Percentiles rank a stretch among this genome's conserved stretches.
These are phyloP conservation scores for Sterna hirundo DNA, from an alignment of 2,113 vertebrate genomes.

Conservation along the genomic window DNA sequence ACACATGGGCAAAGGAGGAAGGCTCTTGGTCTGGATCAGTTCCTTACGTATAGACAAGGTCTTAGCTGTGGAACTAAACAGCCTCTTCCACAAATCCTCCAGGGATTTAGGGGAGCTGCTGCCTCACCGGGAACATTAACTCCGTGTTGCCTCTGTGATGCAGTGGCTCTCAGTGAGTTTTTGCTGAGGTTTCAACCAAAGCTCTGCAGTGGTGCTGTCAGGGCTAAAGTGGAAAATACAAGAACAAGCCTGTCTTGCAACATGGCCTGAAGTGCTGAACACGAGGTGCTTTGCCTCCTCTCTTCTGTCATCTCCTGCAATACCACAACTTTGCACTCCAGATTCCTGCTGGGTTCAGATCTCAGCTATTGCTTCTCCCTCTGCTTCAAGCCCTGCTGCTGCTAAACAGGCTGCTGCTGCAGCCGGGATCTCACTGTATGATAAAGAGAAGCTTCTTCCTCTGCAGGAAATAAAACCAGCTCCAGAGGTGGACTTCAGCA, in stretches of 20 bases:
- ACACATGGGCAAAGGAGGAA: neutral
- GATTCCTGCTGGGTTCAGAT: neutral
- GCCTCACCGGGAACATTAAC: neutral
- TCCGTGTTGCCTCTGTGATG: accelerated
- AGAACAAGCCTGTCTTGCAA: neutral
- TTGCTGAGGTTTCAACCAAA: neutral
- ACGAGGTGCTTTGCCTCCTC: neutral
- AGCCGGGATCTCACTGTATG: neutral
- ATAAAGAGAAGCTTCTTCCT: neutral
- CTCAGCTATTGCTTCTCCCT: neutral
- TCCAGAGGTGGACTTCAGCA: neutral
- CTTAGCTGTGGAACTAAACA: neutral
- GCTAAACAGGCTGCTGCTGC: neutral
- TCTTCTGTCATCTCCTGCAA: neutral
- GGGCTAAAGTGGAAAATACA: neutral
- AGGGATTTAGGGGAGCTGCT: neutral
- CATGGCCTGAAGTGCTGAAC: neutral
- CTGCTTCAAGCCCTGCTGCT: neutral
- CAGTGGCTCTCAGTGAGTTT: neutral
- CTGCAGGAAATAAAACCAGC: neutral
- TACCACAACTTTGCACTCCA: neutral
- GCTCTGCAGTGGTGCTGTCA: neutral
- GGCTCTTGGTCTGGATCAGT: neutral
- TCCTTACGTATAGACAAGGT: neutral
- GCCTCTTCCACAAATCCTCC: neutral